Conservation (phyloP, 2,888 invertebrate genomes). For the Xanthostigma xanthostigma region DNA sequence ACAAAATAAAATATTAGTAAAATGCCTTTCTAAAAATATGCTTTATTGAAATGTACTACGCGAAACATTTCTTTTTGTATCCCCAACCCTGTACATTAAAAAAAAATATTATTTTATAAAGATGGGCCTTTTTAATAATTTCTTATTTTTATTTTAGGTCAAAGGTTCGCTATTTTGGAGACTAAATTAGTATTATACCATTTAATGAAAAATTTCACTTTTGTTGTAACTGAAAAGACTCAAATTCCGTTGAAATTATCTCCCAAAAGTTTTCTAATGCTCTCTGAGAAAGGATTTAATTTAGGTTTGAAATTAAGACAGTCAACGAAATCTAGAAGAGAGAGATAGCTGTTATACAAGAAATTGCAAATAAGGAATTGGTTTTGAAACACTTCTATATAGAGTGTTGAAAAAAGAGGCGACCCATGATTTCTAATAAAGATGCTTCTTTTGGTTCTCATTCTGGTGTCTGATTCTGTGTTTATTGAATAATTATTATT, state of each 20-base stretch:
- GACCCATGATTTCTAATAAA: too few relatives aligned
- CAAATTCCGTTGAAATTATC: constrained; percentile 6
- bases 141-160: constrained; percentile 6
- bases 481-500: too few relatives aligned
- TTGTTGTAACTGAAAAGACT: constrained; percentile 3
- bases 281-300: background rate
- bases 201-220: background rate
- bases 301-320: constrained; percentile 1
- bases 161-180: constrained; percentile 12
- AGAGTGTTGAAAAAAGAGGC: too few relatives aligned
- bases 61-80: background rate
- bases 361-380: too few relatives aligned
- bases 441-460: too few relatives aligned
- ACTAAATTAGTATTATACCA: constrained; percentile 5
- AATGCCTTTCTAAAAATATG: too few relatives aligned
- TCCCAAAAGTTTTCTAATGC: constrained; percentile 11
- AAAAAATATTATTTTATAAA: background rate
- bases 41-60: constrained; percentile 12
- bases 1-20: too few relatives aligned
- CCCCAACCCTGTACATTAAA: too few relatives aligned
- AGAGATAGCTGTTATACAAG: too few relatives aligned
- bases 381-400: too few relatives aligned
- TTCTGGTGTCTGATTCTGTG: too few relatives aligned
- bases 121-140: background rate
- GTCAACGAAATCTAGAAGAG: too few relatives aligned